Evolutionary conservation across 2,888 invertebrate genomes (phyloP).

Genomic region (Chouioia cunea): DNA sequence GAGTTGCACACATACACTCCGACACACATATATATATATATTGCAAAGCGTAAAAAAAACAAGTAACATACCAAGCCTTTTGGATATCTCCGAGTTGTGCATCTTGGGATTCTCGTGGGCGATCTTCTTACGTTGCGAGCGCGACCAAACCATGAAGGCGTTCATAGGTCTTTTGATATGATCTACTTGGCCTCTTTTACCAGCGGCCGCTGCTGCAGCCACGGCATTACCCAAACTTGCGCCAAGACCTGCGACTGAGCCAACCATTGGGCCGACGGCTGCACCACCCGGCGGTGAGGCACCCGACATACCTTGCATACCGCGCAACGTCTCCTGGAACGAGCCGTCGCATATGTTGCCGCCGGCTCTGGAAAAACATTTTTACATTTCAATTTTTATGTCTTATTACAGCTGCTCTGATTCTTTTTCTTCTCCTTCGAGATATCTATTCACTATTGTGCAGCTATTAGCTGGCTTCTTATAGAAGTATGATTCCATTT

Average conservation of each 20-base stretch:
- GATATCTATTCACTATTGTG: not conserved
- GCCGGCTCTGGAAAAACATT: slow-evolving; percentile 73
- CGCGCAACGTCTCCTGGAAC: slow-evolving; percentile 75
- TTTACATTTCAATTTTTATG: not conserved
- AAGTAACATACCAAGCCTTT: slow-evolving; percentile 83
- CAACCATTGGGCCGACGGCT: slow-evolving; percentile 72
- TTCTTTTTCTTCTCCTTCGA: not conserved
- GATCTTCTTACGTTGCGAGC: slow-evolving; percentile 92
- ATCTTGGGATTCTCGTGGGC: slow-evolving; percentile 98
- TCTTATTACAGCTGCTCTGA: not conserved
- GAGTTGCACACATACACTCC: slow-evolving; percentile 3
- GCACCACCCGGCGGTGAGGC: slow-evolving; percentile 70
- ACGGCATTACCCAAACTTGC: slow-evolving; percentile 66
- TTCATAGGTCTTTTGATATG: slow-evolving; percentile 98
- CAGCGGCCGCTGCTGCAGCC: slow-evolving; percentile 68
- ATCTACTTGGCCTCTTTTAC: slow-evolving; percentile 79
- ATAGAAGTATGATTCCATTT: not conserved
- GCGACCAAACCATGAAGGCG: slow-evolving; percentile 98
- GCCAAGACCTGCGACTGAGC: not conserved
- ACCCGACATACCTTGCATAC: slow-evolving; percentile 73
- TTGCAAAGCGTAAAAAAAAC: not conserved
- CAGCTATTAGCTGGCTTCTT: too few species aligned
- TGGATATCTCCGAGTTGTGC: slow-evolving; percentile 98
- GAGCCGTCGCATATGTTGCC: slow-evolving; percentile 81
- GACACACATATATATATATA: not conserved